A percentile compares a stretch with the other conserved stretches of the same genome.
Conservation (phyloP, 2,888 invertebrate genomes). For the Stegana nigrithorax region DNA sequence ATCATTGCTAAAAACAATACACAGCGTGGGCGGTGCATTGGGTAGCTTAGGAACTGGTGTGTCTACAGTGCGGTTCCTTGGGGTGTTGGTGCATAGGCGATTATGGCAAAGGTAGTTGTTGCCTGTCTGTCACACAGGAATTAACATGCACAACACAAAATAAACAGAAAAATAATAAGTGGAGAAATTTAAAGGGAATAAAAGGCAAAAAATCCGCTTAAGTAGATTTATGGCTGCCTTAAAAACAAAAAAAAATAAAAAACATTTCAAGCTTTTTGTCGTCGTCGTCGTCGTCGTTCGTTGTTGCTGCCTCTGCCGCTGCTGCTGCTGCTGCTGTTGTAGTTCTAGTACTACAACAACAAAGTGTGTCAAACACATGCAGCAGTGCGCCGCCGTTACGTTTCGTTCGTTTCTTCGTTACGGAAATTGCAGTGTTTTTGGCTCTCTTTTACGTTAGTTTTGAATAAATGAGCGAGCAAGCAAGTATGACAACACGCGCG, state of each 20-base stretch:
- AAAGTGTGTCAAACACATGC: slow-evolving; percentile 56
- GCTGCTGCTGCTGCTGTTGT: not conserved
- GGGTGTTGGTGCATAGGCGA: not conserved
- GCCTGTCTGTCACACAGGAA: slow-evolving; percentile 5
- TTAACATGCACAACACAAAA: not conserved
- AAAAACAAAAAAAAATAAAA: no score
- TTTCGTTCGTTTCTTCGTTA: no score
- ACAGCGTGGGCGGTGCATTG: no score
- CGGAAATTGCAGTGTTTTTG: no score
- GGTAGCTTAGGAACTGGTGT: no score
- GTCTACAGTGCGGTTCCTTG: no score
- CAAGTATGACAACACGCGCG: slow-evolving; percentile 14
- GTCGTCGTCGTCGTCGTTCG: not conserved
- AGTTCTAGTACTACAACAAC: slow-evolving; percentile 4
- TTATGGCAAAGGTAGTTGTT: slow-evolving; percentile 1
- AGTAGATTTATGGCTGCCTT: slow-evolving; percentile 57
- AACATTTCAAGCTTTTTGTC: no score
- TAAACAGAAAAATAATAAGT: slow-evolving; percentile 30
- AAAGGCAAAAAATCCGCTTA: slow-evolving; percentile 45
- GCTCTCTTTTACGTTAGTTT: no score
- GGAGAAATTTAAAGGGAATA: not conserved
- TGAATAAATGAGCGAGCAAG: not conserved
- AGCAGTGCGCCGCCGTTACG: slow-evolving; percentile 17
- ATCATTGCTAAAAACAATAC: no score
- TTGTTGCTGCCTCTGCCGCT: not conserved